Conservation (phyloP, 2,113 vertebrate genomes). For the Reinhardtius hippoglossoides region DNA sequence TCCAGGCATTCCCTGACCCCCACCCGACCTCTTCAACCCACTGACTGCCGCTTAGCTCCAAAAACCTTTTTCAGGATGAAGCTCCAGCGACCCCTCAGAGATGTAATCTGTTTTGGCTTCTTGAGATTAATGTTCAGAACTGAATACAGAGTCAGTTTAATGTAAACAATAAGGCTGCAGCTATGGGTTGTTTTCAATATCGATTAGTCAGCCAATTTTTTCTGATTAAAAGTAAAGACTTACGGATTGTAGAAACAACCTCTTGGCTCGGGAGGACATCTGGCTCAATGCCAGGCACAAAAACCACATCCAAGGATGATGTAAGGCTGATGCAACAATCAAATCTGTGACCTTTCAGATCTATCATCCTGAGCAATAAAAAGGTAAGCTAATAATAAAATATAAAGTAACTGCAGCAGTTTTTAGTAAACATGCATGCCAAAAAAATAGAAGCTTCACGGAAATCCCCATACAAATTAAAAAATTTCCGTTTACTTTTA, state of each 20-base stretch:
- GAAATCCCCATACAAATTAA: not conserved
- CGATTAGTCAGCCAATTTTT: not conserved
- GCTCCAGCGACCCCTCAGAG: conserved; percentile 17
- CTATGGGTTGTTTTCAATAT: not conserved
- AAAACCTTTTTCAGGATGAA: conserved; percentile 1
- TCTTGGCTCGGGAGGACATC: not conserved
- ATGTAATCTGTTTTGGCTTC: not conserved
- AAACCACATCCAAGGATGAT: not conserved
- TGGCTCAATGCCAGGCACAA: not conserved
- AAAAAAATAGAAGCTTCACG: not conserved
- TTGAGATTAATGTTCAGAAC: not conserved
- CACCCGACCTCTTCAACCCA: conserved; percentile 44
- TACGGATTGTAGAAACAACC: not conserved
- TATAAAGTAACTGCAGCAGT: not conserved
- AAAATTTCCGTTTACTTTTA: not conserved
- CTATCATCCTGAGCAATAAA: not conserved
- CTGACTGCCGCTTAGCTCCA: conserved; percentile 18
- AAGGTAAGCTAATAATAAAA: not conserved
- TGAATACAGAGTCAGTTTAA: not conserved
- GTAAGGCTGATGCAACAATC: not conserved
- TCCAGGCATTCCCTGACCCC: conserved; percentile 56
- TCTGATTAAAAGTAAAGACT: not conserved
- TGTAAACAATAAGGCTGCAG: not conserved
- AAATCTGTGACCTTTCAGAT: not conserved
- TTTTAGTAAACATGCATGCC: not conserved